These are phyloP conservation scores for Apocheima hispidaria DNA, from an alignment of 2,888 invertebrate species.

Conservation along the genomic window DNA sequence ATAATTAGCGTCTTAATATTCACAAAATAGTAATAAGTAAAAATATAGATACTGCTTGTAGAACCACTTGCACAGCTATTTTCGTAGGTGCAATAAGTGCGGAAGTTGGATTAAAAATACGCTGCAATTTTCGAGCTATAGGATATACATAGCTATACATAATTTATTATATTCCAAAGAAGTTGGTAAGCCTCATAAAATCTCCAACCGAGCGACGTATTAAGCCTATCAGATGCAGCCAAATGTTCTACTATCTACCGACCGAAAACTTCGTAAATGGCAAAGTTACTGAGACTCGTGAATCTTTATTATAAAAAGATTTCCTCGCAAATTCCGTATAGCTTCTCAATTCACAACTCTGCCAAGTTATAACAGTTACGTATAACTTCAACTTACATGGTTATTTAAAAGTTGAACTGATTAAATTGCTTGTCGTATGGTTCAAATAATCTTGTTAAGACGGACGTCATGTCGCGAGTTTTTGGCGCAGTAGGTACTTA, in stretches of 20 bases:
- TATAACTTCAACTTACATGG: slow-evolving; percentile 46
- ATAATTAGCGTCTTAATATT: too few species aligned
- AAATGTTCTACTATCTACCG: slow-evolving; percentile 34
- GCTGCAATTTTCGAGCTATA: too few species aligned
- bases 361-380: slow-evolving; percentile 51
- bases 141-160: too few species aligned
- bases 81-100: too few species aligned
- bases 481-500: too few species aligned
- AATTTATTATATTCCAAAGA: background rate
- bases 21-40: too few species aligned
- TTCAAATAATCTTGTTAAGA: too few species aligned
- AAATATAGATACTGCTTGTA: too few species aligned
- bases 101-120: too few species aligned
- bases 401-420: slow-evolving; percentile 44
- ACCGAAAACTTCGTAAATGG: slow-evolving; percentile 48
- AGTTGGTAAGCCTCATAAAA: background rate
- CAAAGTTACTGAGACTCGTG: slow-evolving; percentile 49
- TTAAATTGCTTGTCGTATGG: slow-evolving; percentile 38
- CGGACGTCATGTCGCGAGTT: too few species aligned
- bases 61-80: too few species aligned
- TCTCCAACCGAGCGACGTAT: background rate
- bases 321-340: slow-evolving; percentile 65
- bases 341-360: slow-evolving; percentile 54
- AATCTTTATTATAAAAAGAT: slow-evolving; percentile 61
- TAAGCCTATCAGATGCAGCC: slow-evolving; percentile 23